Base-by-base conservation (phyloP, 2,888 invertebrate genomes). In the Pandemis heparana region DNA sequence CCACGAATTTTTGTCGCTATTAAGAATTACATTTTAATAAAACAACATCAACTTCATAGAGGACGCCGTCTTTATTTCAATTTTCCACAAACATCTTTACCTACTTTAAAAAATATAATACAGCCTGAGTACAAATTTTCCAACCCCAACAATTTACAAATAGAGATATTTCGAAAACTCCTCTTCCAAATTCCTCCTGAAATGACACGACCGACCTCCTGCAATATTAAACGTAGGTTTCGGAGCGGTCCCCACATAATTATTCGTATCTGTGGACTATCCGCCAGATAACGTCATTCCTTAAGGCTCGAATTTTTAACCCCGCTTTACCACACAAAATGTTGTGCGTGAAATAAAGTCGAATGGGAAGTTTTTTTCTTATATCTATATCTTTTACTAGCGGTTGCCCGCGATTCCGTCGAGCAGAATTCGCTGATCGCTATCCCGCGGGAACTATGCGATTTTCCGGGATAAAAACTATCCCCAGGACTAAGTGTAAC, bases 241-340 rank as follows among this genome's bases (percentile, higher is more conserved):
- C 76, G 78, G 79, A 81, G 80, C 82, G 76, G 79, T 78, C 86
- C 85, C 83, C 82, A 84, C 80, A 80, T 89, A 89, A 91, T 90
- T 89, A 89, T 84, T 69, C 48, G 73, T 69, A 73, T 69, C 63
- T 32, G 43, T 53, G 48, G 59, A 76, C 63, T 73, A 79, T 78
- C 79, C 82, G 79, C 83, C 82, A 83, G 85, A 89, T 87, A 86
- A 86, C 84, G 87, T 85, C 83, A 76, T 81, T 85, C 85, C 82
- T 87, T 83, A 86, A 85, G 41, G 63, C 53, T 61, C 10, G n/a
- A n/a, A 23, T 10, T n/a, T 0, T 53, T 14, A 9, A 56, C 9
- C 8, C 63, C 68, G 68, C 23, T 68, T 0, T 23, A 9, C 63
- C 63, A 51, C 39, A 73, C 59, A 73, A 69, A 48, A 2, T 51